Evolutionary conservation across 2,113 vertebrate genomes (phyloP).

Genomic region (Sylvilagus bachmani): DNA sequence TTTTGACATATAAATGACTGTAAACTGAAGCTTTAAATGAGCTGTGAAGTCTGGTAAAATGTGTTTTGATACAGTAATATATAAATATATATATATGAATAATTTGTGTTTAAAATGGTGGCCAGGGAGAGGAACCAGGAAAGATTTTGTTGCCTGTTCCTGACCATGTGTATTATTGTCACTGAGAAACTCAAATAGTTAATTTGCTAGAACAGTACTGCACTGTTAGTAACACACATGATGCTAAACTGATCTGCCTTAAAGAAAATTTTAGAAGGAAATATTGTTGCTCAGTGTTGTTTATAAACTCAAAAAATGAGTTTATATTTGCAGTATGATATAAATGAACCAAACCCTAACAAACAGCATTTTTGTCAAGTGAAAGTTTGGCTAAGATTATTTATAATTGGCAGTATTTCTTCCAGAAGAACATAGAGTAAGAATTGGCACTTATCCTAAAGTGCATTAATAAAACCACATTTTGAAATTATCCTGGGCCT

Average conservation of each 20-base stretch:
- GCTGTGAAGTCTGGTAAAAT: conserved; percentile 78
- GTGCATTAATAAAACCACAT: conserved; percentile 78
- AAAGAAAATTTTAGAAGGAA: conserved; percentile 73
- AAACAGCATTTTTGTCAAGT: conserved; percentile 52
- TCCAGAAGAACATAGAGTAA: conserved; percentile 61
- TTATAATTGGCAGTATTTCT: conserved; percentile 73
- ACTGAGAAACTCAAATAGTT: conserved; percentile 57
- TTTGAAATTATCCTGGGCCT: conserved; percentile 69
- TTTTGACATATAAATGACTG: conserved; percentile 59
- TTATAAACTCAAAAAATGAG: conserved; percentile 59
- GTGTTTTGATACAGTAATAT: conserved; percentile 80
- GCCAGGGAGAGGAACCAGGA: conserved; percentile 56
- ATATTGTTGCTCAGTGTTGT: conserved; percentile 58
- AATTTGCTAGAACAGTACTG: conserved; percentile 59
- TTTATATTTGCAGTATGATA: conserved; percentile 66
- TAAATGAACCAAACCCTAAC: not conserved
- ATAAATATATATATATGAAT: conserved; percentile 60
- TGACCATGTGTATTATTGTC: conserved; percentile 67
- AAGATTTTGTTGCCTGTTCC: conserved; percentile 58
- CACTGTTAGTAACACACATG: conserved; percentile 56
- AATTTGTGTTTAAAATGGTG: conserved; percentile 70
- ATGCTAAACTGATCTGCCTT: conserved; percentile 77
- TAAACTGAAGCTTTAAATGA: conserved; percentile 78
- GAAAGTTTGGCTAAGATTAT: conserved; percentile 64
- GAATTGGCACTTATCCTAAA: conserved; percentile 69